Conservation (phyloP, 2,797 vertebrate genomes). For the Crocidura indochinensis region DNA sequence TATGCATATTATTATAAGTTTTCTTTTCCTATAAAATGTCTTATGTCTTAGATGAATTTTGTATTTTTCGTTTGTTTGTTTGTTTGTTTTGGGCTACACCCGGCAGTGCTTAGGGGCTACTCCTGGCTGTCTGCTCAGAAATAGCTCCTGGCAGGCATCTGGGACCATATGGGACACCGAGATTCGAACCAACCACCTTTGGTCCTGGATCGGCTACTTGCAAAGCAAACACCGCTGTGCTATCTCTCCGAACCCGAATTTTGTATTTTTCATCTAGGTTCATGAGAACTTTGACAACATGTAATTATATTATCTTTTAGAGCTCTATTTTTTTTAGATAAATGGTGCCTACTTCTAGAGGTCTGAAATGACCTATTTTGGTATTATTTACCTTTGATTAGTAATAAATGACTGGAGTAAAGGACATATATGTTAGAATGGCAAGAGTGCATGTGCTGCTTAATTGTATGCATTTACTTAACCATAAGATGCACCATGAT, state of each 20-base stretch:
- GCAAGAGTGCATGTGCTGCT: neutral
- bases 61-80: too few species aligned
- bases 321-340: neutral
- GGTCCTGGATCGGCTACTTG: too few species aligned
- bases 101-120: too few species aligned
- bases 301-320: neutral
- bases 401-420: neutral
- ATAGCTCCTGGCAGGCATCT: too few species aligned
- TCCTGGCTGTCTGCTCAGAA: too few species aligned
- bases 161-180: too few species aligned
- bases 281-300: neutral
- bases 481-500: neutral
- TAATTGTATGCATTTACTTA: constrained; percentile 36
- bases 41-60: too few species aligned
- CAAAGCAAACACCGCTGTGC: too few species aligned
- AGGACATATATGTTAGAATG: neutral
- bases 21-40: neutral
- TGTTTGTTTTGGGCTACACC: too few species aligned
- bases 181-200: too few species aligned
- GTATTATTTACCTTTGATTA: neutral
- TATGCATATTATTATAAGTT: neutral
- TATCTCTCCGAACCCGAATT: too few species aligned
- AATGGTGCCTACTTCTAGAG: neutral
- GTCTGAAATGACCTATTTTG: constrained; percentile 11
- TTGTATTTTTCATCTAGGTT: too few species aligned